Evolutionary conservation across 2,888 invertebrate genomes (phyloP), one percentile per base, ranked within the genome.

Genomic region (Netelia virgata): DNA sequence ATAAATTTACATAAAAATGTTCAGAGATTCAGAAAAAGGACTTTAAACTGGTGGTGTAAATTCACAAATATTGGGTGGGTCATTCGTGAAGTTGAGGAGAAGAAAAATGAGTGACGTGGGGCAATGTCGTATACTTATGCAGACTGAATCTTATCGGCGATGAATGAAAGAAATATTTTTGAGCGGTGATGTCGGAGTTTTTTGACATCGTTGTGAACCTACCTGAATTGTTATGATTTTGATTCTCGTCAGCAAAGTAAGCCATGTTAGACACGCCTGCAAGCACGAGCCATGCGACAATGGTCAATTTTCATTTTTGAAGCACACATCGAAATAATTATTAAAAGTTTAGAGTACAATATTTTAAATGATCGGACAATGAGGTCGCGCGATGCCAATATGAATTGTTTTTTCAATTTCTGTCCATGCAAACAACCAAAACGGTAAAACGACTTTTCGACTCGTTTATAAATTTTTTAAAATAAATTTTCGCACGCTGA

Each of bases 191-290:
- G 47, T 47, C 16, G 16, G 59, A 36, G 43, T 64, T 43, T 59
- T 66, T 64, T 47, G 57, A 18, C 14, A 55, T 66, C 66, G 14
- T 61, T 43, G 68, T 66, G 83, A 89, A 91, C 91, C 91, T 93
- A 93, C 94, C 94, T 94, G 93, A 95, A 94, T 91, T 94, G 94
- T 96, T 95, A 92, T 94, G 93, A 93, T 96, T 96, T 94, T 95
- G 95, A 94, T 96, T 96, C 94, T 96, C 96, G 94, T 96, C 97
- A 92, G 96, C 95, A 94, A 96, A 96, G 95, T 97, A 97, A 94
- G 96, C 96, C 94, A 96, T 95, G 95, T 97, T 97, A 95, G 96
- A 96, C 94, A 97, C 95, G 93, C 96, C 96, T 94, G 94, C 94
- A 95, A 94, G 93, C 92, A 95, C 95, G 91, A 92, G 92, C 92